These are phyloP conservation scores for Archocentrus centrarchus DNA, from an alignment of 2,113 vertebrate species.

Conservation along the genomic window DNA sequence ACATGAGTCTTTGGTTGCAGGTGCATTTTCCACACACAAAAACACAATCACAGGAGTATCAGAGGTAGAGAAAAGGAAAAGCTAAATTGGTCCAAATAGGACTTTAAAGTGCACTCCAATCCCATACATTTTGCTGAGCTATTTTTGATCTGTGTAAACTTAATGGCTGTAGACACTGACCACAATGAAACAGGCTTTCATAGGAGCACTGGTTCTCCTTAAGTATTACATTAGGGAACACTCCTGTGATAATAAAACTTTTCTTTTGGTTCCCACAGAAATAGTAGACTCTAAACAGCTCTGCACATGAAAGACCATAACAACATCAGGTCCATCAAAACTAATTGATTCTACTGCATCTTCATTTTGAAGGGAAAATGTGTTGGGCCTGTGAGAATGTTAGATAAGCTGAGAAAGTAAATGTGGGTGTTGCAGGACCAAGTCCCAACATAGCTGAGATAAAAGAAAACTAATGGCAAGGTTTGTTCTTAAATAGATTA, in stretches of 20 bases:
- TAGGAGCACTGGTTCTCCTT: conserved; percentile 41
- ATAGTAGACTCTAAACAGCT: conserved; percentile 56
- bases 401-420: conserved; percentile 49
- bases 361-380: conserved; percentile 73
- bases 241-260: conserved; percentile 61
- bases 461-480: conserved; percentile 47
- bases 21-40: conserved; percentile 44
- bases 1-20: neutral
- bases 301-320: conserved; percentile 47
- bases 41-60: conserved; percentile 43
- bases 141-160: conserved; percentile 61
- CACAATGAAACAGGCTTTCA: conserved; percentile 59
- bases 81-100: conserved; percentile 53
- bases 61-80: conserved; percentile 16
- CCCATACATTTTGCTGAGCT: conserved; percentile 46
- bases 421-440: conserved; percentile 48
- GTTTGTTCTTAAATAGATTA: conserved; percentile 67
- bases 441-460: conserved; percentile 44
- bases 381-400: conserved; percentile 49
- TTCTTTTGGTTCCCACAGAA: conserved; percentile 56
- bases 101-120: conserved; percentile 62
- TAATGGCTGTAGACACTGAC: conserved; percentile 60
- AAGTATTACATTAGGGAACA: conserved; percentile 62
- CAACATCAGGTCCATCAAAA: conserved; percentile 65
- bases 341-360: conserved; percentile 75